Base-by-base conservation (phyloP, 2,888 invertebrate genomes). In the Lottia scabra region DNA sequence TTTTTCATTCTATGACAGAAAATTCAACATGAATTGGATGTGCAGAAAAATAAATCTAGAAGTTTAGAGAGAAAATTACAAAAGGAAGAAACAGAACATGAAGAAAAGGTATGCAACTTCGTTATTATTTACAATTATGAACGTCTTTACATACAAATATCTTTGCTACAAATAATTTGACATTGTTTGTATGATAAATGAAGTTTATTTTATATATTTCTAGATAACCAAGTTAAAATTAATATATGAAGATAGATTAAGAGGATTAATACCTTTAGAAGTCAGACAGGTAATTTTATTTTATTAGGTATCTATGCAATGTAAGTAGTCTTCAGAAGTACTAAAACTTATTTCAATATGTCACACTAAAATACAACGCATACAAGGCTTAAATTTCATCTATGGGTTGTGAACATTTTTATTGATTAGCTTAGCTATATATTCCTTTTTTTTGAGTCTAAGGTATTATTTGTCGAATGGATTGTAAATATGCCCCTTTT, bases 211-310 rank as follows among this genome's bases (percentile, higher is more conserved):
- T 38, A 10, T 56, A 0, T 56, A 56, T 46, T 78, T 76, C 16
- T 77, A 87, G 87, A 73, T 84, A 23, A 86, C 87, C 6, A 80
- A 81, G 46, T 45, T 86, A 62, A 83, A 85, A 71, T 70, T 85
- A 67, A 77, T 83, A 45, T 84, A 81, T 77, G 87, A 87, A 69
- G 85, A 86, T 44, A 84, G 79, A 71, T 78, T 86, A 71, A 76
- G 83, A 75, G 86, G 87, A 1, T 73, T 86, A 44, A 80, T 87
- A 76, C 85, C 87, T 26, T 75, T 79, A 38, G 80, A 82, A 65
- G 79, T 87, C 15, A 81, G 85, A 82, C 82, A 84, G 82, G 87
- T 87, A 80, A 67, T 71, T 67, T n/a, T 23, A 3, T 16, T 1
- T n/a, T n/a, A n/a, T n/a, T n/a, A n/a, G 69, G 27, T 15, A 43